These are phyloP conservation scores for Amyelois transitella DNA, from an alignment of 1,140 invertebrate species.

Conservation along the genomic window DNA sequence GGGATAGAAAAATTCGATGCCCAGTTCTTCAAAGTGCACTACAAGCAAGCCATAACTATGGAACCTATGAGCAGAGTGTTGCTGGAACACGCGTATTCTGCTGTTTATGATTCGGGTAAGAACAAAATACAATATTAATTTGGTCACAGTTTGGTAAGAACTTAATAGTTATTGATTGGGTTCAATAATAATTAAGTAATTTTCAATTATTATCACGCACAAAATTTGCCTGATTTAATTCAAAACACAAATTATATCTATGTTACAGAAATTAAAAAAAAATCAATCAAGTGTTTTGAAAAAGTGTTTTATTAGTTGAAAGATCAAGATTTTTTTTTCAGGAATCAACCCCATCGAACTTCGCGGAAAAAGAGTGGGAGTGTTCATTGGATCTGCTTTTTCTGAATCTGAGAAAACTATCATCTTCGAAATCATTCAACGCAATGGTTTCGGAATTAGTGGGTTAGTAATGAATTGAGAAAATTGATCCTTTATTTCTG, in stretches of 20 bases:
- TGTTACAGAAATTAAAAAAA: too few species aligned
- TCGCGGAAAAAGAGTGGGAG: conserved; percentile 78
- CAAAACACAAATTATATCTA: too few species aligned
- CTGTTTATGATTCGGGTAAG: conserved; percentile 62
- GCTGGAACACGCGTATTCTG: conserved; percentile 59
- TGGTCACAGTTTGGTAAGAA: not conserved
- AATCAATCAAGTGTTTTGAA: too few species aligned
- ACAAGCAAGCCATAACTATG: conserved; percentile 52
- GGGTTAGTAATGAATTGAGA: conserved; percentile 75
- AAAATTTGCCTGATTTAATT: too few species aligned
- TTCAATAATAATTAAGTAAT: not conserved
- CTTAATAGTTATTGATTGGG: not conserved
- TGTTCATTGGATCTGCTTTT: conserved; percentile 78
- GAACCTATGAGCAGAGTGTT: conserved; percentile 62
- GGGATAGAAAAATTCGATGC: conserved; percentile 46
- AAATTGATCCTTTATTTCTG: not conserved
- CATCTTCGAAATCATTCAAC: conserved; percentile 79
- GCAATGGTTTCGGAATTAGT: conserved; percentile 78
- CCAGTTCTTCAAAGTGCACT: conserved; percentile 63
- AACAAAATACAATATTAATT: not conserved
- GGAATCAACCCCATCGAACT: conserved; percentile 77
- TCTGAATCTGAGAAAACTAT: conserved; percentile 76
- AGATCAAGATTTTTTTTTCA: conserved; percentile 33
- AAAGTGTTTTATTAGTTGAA: too few species aligned
- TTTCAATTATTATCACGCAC: too few species aligned